Percentiles rank a stretch among this genome's conserved stretches.
phyloP scores from a whole-genome alignment of 2,797 vertebrate genomes.

The Amphiprion clarkii region DNA sequence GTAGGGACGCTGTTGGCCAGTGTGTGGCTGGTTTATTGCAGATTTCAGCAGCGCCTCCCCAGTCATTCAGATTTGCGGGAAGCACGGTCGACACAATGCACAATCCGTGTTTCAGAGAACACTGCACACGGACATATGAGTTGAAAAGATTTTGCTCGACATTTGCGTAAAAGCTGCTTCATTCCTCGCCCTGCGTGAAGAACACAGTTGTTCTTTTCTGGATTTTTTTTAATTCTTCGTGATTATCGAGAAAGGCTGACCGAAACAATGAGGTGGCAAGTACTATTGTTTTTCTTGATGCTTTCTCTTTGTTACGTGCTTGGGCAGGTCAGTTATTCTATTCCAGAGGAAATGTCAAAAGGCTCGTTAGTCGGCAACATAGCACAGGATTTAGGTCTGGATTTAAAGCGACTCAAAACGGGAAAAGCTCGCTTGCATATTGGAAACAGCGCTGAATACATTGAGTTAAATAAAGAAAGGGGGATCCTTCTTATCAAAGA shows the following conservation, averaged over 20 bases:
- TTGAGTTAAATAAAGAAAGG: slow-evolving; percentile 35
- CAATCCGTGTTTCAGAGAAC: too few relatives aligned
- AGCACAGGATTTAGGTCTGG: slow-evolving; percentile 70
- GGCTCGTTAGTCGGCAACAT: slow-evolving; percentile 75
- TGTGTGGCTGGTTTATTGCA: not conserved
- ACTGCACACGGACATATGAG: not conserved
- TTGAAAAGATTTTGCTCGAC: not conserved
- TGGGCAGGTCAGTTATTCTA: slow-evolving; percentile 86
- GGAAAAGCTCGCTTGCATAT: slow-evolving; percentile 22
- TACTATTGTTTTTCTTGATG: slow-evolving; percentile 72
- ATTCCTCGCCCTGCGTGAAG: too few relatives aligned
- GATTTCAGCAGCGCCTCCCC: slow-evolving; percentile 8
- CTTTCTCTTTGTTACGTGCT: slow-evolving; percentile 58
- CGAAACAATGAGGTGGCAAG: slow-evolving; percentile 80
- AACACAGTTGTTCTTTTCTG: too few relatives aligned
- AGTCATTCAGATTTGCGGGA: not conserved
- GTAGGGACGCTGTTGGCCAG: slow-evolving; percentile 43
- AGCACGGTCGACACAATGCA: not conserved
- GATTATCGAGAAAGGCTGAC: too few relatives aligned
- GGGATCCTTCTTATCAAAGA: slow-evolving; percentile 87
- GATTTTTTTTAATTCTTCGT: not conserved
- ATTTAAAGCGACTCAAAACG: slow-evolving; percentile 45
- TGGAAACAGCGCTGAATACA: slow-evolving; percentile 24
- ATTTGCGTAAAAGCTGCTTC: too few relatives aligned
- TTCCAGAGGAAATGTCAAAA: slow-evolving; percentile 88